phyloP scores from a whole-genome alignment of 2,113 vertebrate species.

The Clarias macrocephalus region DNA sequence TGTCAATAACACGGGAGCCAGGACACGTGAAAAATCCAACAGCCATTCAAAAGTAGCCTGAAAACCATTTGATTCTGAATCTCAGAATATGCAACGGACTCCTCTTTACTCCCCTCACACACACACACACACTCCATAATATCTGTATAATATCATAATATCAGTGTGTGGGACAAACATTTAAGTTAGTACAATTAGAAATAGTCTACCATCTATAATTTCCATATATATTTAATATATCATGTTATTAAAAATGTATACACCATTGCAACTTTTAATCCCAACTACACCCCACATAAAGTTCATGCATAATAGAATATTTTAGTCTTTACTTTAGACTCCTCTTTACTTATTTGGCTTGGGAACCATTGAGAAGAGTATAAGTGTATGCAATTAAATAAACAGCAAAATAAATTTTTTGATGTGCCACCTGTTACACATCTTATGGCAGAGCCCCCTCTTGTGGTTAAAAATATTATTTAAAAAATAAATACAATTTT shows the following conservation, averaged over 20 bases:
- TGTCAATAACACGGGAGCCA: background rate
- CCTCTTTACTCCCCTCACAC: no score
- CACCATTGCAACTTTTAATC: background rate
- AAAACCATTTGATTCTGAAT: background rate
- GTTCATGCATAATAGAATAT: background rate
- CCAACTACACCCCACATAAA: background rate
- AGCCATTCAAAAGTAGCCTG: background rate
- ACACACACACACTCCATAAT: background rate
- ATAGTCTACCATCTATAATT: background rate
- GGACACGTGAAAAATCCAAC: background rate
- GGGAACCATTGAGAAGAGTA: background rate
- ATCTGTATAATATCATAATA: no score
- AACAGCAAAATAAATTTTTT: background rate
- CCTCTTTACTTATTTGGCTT: background rate
- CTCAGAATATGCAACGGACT: background rate
- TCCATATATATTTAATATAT: background rate
- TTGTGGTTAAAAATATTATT: background rate
- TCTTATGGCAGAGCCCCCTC: conserved; percentile 4
- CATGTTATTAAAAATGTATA: no score
- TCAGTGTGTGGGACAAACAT: no score
- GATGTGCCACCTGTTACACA: background rate
- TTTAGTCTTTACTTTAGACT: background rate
- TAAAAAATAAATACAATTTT: no score
- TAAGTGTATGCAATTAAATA: background rate
- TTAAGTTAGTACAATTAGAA: background rate